Conservation (phyloP, 2,113 vertebrate genomes). For the Capreolus pygargus region DNA sequence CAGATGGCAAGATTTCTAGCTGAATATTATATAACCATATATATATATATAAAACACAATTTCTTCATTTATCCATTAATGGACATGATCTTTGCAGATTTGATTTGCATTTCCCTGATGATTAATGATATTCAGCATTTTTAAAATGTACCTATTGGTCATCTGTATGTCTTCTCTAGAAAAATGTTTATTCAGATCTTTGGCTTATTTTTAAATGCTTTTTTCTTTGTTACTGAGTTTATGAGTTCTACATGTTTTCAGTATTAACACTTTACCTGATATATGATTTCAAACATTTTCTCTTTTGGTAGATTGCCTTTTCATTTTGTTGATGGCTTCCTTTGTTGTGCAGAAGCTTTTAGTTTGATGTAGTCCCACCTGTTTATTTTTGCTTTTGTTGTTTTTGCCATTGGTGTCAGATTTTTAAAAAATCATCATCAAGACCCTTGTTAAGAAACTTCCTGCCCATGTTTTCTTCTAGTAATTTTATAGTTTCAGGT, state of each 20-base stretch:
- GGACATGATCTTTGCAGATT: background rate
- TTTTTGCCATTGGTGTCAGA: background rate
- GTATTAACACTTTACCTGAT: background rate
- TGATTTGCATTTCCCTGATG: background rate
- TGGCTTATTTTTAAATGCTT: background rate
- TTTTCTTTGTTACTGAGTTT: background rate
- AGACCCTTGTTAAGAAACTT: background rate
- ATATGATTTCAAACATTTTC: background rate
- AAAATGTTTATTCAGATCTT: background rate
- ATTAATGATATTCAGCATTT: background rate
- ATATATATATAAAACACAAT: fast-evolving
- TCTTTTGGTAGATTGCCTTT: background rate
- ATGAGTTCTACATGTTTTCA: background rate
- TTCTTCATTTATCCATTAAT: background rate
- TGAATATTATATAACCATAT: background rate
- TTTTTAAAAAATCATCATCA: background rate
- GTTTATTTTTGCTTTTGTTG: background rate
- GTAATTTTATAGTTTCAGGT: background rate
- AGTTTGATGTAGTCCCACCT: background rate
- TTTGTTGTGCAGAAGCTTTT: background rate
- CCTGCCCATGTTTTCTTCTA: background rate
- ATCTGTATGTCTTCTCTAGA: background rate
- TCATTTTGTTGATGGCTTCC: background rate
- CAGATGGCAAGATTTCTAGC: background rate
- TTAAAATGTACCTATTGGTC: background rate